Conservation (phyloP, 2,797 vertebrate genomes). For the Rhodeus uyekii region DNA sequence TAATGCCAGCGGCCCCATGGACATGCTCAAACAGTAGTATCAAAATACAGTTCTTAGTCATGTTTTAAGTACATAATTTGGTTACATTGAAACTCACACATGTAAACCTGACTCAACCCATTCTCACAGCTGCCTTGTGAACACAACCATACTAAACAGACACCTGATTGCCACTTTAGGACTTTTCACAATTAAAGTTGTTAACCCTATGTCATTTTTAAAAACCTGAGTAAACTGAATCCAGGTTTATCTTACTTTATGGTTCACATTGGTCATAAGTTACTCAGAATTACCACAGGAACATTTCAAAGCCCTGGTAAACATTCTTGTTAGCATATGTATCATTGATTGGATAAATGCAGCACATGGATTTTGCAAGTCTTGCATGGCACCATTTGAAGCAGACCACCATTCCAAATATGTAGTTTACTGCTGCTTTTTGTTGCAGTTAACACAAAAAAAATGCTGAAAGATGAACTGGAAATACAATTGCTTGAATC, state of each 20-base stretch:
- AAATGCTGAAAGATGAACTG: no score
- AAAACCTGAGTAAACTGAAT: background rate
- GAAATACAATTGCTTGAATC: no score
- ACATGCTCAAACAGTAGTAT: background rate
- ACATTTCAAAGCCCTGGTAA: background rate
- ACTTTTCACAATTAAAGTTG: background rate
- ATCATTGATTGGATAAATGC: no score
- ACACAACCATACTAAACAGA: background rate
- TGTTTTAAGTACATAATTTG: background rate
- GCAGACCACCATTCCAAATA: no score
- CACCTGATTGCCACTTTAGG: background rate
- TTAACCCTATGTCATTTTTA: background rate
- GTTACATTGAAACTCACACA: background rate
- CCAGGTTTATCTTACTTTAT: no score
- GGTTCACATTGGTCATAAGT: no score
- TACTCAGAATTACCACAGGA: no score
- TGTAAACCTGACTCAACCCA: background rate
- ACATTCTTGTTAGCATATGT: no score
- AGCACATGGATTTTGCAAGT: no score
- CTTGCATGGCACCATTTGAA: no score
- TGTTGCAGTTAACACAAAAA: no score
- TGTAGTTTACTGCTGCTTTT: no score
- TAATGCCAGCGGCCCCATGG: background rate
- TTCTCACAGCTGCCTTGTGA: background rate
- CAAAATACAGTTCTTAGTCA: background rate